Base-by-base conservation (phyloP, 2,113 vertebrate genomes). In the Syngnathoides biaculeatus region DNA sequence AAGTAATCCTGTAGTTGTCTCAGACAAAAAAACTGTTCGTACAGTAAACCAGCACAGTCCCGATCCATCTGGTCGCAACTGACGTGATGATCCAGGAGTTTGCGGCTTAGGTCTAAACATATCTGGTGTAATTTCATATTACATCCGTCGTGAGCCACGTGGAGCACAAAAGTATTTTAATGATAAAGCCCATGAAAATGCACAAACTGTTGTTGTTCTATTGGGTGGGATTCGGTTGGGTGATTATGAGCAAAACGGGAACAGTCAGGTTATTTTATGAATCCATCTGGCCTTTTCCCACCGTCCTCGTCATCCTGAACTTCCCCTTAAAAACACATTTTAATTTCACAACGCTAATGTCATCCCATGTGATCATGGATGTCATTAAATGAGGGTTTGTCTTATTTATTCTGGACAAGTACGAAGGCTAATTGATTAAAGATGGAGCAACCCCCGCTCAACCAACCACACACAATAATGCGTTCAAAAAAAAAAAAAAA, bases 31-130 rank as follows among this genome's bases (percentile, higher is more conserved):
- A 65, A 58, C 39, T 12, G 52, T 52, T 64, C 48, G 56, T 69
- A 64, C 53, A 61, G n/a, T 64, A 27, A 68, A 40, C 59, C 65
- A 79, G 84, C 87, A 77, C 84, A 78, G 52, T 63, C 42, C 78
- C 55, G 71, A 62, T 56, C 73, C 45, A 47, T 71, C 62, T 56
- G 39, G 48, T 67, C 77, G 67, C 43, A 66, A 62, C 30, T n/a
- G 47, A 69, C 58, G 35, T 50, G 47, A 50, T 50, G 47, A 50
- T 50, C 47, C 47, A n/a, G 47, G 8, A 50, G 20, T 50, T 50
- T 50, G 47, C n/a, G 47, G 20, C 20, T 50, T 50, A 12, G 7
- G 47, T 50, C 47, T 50, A 50, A 69, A 52, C 38, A 27, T n/a
- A 26, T 52, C 11, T 74, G 61, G 35, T 57, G 24, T 30, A 15